Evolutionary conservation across 2,113 vertebrate genomes (phyloP), one percentile per base, ranked within the genome.

Genomic region (Dasypus novemcinctus): DNA sequence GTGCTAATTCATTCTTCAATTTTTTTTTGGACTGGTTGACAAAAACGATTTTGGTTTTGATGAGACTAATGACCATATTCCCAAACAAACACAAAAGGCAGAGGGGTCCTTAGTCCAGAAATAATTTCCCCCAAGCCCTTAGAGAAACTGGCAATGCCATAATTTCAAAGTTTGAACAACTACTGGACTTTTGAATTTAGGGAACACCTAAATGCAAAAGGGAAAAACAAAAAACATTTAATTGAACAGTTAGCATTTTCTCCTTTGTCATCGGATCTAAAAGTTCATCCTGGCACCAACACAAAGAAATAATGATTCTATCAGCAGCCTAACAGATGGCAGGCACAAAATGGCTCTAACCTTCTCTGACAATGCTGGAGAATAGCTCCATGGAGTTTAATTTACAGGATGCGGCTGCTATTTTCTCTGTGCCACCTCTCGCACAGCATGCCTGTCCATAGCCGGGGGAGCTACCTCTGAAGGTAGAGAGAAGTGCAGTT

Each of bases 321-420:
- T 94, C 94, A 93, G 96, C 96, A 84, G 79, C 93, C 92, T 87
- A 93, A 91, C 96, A 97, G 96, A 97, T 97, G 97, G 97, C 86
- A 89, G 79, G 92, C 94, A 90, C 5, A 1, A 87, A 95, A 97
- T 38, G 94, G 93, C 86, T 91, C 75, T 96, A 95, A 93, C 92
- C 90, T 96, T 96, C 94, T 84, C 86, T 0, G 20, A 95, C 82
- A 94, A 91, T 15, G 87, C 69, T 72, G 71, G 52, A 76, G 84
- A 97, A 97, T 23, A 93, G 87, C 94, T 93, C 97, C 78, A 0
- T 46, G 74, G 96, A 97, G 96, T 91, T 94, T 89, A 97, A 97
- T 97, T 97, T 89, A 97, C 95, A 92, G 90, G 81, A 93, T 64
- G 66, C n/a, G 86, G 75, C 74, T 89, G 88, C 69, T 90, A 43